phyloP scores from a whole-genome alignment of 2,797 vertebrate species.

The Characodon lateralis region DNA sequence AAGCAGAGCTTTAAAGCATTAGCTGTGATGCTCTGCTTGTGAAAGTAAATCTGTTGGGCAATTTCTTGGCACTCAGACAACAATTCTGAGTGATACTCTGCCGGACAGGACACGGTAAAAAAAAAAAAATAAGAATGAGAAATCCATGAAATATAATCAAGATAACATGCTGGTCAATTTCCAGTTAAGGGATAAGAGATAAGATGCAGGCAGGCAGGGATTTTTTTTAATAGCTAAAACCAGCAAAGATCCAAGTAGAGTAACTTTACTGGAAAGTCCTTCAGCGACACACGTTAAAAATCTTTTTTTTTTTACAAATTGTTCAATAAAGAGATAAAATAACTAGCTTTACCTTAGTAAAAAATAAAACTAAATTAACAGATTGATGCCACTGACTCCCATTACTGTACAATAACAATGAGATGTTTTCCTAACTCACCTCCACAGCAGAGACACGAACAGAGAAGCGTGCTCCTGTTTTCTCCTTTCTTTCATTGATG shows the following conservation, averaged over 20 bases:
- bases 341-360: background rate
- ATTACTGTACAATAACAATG: background rate
- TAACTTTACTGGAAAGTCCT: background rate
- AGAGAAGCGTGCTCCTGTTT: constrained; percentile 95
- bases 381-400: background rate
- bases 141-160: background rate
- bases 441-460: constrained; percentile 97
- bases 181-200: background rate
- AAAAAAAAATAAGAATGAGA: background rate
- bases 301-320: background rate
- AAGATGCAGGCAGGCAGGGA: too few species aligned
- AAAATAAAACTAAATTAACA: background rate
- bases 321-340: background rate
- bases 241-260: background rate
- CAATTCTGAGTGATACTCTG: too few species aligned
- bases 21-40: too few species aligned
- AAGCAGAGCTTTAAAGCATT: too few species aligned
- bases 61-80: too few species aligned
- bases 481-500: constrained; percentile 96
- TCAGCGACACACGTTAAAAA: background rate
- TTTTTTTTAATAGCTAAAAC: too few species aligned
- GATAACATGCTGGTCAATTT: background rate
- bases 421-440: constrained; percentile 63
- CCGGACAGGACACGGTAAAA: too few species aligned
- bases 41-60: too few species aligned